Percentiles rank a stretch among this genome's conserved stretches.
Conservation (phyloP, 2,797 vertebrate genomes). For the Manis pentadactyla region DNA sequence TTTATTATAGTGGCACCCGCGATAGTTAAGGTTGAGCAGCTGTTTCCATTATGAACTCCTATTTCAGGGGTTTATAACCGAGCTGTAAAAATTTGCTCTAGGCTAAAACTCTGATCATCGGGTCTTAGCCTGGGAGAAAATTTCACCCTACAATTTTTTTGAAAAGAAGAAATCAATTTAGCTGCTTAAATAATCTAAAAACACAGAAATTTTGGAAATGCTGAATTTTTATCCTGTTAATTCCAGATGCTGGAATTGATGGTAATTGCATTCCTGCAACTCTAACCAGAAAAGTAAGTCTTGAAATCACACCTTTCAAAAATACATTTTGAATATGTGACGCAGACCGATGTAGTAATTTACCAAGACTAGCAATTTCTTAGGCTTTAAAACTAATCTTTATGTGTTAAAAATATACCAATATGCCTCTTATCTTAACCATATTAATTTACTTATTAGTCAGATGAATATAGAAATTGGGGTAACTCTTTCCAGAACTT, state of each 20-base stretch:
- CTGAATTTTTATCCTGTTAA: constrained; percentile 47
- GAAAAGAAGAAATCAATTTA: constrained; percentile 81
- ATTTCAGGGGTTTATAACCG: constrained; percentile 89
- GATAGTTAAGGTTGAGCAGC: constrained; percentile 87
- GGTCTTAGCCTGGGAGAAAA: constrained; percentile 87
- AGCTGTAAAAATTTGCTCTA: constrained; percentile 87
- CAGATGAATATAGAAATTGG: background rate
- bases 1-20: constrained; percentile 86
- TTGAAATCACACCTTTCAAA: background rate
- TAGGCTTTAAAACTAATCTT: constrained; percentile 41
- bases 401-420: constrained; percentile 57
- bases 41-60: constrained; percentile 89
- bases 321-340: background rate
- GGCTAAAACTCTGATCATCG: constrained; percentile 85
- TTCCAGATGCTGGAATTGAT: constrained; percentile 20
- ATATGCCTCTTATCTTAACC: constrained; percentile 1
- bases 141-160: constrained; percentile 46
- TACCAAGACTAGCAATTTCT: constrained; percentile 64
- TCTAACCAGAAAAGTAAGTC: constrained; percentile 43
- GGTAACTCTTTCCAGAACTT: background rate
- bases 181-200: constrained; percentile 70
- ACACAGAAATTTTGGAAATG: background rate
- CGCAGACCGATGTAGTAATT: constrained; percentile 75
- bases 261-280: constrained; percentile 4
- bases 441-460: constrained; percentile 49